Base-by-base conservation (phyloP, 2,888 invertebrate species). In the Eretmocerus hayati region DNA sequence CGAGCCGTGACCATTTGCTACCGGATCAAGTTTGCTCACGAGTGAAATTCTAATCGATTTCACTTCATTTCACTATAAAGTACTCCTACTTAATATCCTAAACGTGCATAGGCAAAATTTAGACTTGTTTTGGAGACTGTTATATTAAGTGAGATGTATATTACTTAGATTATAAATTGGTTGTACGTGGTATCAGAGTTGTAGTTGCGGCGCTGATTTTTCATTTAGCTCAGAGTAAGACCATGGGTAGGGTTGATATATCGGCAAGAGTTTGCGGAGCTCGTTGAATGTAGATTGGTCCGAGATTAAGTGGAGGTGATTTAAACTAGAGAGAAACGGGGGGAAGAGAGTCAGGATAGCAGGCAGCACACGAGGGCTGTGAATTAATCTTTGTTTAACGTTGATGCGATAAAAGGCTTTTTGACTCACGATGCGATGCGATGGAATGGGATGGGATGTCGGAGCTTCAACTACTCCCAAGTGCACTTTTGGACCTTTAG, bases 1-100 rank as follows among this genome's bases (percentile, higher is more conserved):
- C 26, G 26, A 6, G 8, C 26, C 26, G 26, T 26, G 8, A 26
- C 26, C 26, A n/a, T n/a, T n/a, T n/a, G 26, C 26, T 11, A 26
- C 26, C 26, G 26, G 26, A 26, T n/a, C n/a, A n/a, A n/a, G n/a
- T n/a, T n/a, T n/a, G n/a, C n/a, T n/a, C 19, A 13, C 35, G 36
- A 36, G 43, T 35, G 20, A 45, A 45, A 45, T 37, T 30, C 38
- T 45, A 45, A 45, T 45, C 44, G 44, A 38, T 38, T 38, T 8
- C 37, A 38, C 31, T 15, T 9, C 21, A 16, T 6, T 3, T 26
- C 11, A 11, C 11, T 26, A 11, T 26, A 26, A 26, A 5, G 11
- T n/a, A 9, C 6, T 15, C 32, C 31, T 26, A 26, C 23, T 36
- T n/a, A 30, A 37, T 31, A 38, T 22, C 37, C 26, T 33, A 18